Conservation (phyloP, 2,797 vertebrate species). For the Schizopygopsis malacanthus region DNA sequence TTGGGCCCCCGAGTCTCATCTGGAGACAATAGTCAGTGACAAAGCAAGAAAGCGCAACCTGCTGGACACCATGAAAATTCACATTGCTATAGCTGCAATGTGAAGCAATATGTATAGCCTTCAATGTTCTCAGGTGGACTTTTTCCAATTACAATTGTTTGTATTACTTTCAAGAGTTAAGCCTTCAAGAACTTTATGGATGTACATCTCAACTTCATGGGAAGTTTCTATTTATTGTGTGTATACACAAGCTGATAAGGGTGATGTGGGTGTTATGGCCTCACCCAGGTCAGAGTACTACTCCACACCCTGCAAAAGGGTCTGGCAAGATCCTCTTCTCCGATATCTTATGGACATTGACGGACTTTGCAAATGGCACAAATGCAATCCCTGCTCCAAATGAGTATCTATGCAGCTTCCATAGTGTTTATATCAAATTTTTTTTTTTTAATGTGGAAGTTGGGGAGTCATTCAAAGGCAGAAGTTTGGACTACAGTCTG, state of each 20-base stretch:
- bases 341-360: background rate
- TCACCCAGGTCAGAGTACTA: background rate
- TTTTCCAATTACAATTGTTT: background rate
- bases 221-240: constrained; percentile 34
- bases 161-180: constrained; percentile 4
- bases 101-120: constrained; percentile 50
- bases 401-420: background rate
- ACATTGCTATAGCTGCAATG: constrained; percentile 83
- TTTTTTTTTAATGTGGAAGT: background rate
- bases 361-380: background rate
- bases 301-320: background rate
- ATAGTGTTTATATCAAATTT: background rate
- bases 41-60: constrained; percentile 86
- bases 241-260: background rate
- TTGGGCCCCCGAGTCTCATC: constrained; percentile 87
- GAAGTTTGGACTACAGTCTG: background rate
- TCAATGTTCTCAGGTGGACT: constrained; percentile 15
- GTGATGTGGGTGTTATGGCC: background rate
- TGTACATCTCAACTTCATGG: background rate
- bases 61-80: constrained; percentile 84
- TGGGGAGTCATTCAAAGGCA: background rate
- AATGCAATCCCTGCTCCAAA: background rate
- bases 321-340: background rate
- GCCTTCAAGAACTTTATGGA: background rate
- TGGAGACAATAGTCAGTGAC: constrained; percentile 86